Evolutionary conservation across 53 echinoderm and acorn worm genomes (phyloP).

Genomic region (Paelopatides confundens): DNA sequence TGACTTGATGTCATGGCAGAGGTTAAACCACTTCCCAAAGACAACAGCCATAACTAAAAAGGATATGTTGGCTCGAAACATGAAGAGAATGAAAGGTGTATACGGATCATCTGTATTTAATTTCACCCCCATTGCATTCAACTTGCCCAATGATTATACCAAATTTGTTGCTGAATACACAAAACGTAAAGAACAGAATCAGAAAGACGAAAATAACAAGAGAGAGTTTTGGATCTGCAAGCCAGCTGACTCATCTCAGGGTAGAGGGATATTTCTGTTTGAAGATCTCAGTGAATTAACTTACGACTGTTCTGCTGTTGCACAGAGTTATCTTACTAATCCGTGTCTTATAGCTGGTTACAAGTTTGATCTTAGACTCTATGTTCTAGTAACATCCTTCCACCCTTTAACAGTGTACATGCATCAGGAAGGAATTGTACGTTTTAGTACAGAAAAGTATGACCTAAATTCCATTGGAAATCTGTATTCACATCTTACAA

Average conservation of each 20-base stretch:
- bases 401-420: slow-evolving; percentile 79
- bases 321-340: slow-evolving; percentile 72
- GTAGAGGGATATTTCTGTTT: slow-evolving; percentile 84
- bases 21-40: slow-evolving; percentile 81
- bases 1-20: slow-evolving; percentile 79
- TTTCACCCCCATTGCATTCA: slow-evolving; percentile 80
- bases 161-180: slow-evolving; percentile 90
- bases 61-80: slow-evolving; percentile 78
- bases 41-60: slow-evolving; percentile 81
- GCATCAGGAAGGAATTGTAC: slow-evolving; percentile 80
- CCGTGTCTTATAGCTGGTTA: slow-evolving; percentile 81
- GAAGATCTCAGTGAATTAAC: slow-evolving; percentile 74
- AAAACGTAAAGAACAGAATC: slow-evolving; percentile 50
- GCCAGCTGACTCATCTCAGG: slow-evolving; percentile 80
- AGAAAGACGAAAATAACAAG: slow-evolving; percentile 52
- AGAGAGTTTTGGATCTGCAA: slow-evolving; percentile 79
- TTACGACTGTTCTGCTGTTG: slow-evolving; percentile 80
- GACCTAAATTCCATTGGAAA: slow-evolving; percentile 71
- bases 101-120: slow-evolving; percentile 76
- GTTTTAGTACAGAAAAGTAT: slow-evolving; percentile 86
- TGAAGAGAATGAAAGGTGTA: slow-evolving; percentile 80
- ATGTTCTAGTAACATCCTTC: slow-evolving; percentile 76
- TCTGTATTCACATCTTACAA: slow-evolving; percentile 79
- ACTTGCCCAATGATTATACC: slow-evolving; percentile 85
- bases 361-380: slow-evolving; percentile 85